These are phyloP conservation scores for Eupithecia exiguata DNA, from an alignment of 2,888 invertebrate species.

Conservation along the genomic window DNA sequence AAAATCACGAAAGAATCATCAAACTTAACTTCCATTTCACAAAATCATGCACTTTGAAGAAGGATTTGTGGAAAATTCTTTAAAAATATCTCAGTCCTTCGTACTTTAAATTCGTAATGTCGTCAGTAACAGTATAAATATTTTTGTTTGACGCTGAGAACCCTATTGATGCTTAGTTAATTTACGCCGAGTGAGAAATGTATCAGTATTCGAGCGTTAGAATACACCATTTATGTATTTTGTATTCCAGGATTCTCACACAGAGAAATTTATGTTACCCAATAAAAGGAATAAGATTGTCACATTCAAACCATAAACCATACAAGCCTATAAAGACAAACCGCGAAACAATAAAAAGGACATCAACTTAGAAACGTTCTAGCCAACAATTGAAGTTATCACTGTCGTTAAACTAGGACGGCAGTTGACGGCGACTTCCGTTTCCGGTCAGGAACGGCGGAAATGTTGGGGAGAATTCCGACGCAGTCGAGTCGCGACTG, in stretches of 20 bases:
- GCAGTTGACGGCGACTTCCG: constrained; percentile 44
- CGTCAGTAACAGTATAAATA: background rate
- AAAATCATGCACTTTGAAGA: background rate
- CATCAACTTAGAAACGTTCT: constrained; percentile 38
- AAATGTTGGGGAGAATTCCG: constrained; percentile 40
- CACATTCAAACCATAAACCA: constrained; percentile 9
- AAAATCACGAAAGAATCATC: too few species aligned
- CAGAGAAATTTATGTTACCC: background rate
- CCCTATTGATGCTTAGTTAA: too few species aligned
- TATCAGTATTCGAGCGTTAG: background rate
- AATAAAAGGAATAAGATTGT: constrained; percentile 10
- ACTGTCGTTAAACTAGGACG: constrained; percentile 50
- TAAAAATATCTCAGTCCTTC: too few species aligned
- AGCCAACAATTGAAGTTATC: constrained; percentile 45
- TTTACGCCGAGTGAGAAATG: background rate
- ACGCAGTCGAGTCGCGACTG: constrained; percentile 49
- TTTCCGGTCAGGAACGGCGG: constrained; percentile 50
- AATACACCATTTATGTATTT: background rate
- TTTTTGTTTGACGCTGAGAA: background rate
- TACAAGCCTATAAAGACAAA: constrained; percentile 20
- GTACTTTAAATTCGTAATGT: too few species aligned
- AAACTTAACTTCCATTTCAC: background rate
- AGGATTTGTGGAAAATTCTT: background rate
- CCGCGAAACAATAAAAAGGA: constrained; percentile 36
- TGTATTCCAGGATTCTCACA: background rate